phyloP scores from a whole-genome alignment of 2,113 vertebrate species.

The Poeciliopsis turrubarensis region DNA sequence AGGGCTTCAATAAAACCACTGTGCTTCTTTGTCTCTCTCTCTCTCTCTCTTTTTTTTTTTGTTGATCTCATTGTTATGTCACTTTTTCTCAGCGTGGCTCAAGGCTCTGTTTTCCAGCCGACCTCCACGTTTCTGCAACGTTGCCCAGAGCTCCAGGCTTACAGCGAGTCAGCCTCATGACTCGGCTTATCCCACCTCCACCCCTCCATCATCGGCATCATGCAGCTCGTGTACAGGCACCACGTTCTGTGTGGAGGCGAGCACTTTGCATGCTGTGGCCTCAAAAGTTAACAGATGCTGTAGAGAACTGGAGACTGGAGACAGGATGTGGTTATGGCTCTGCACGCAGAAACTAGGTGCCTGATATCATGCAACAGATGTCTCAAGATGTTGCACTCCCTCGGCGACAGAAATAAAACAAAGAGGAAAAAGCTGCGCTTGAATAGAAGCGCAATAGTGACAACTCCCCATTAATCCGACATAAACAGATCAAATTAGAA shows the following conservation, averaged over 20 bases:
- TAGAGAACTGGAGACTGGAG: conserved; percentile 33
- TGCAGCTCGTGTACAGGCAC: conserved; percentile 25
- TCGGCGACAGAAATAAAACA: conserved; percentile 2
- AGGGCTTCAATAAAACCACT: conserved; percentile 43
- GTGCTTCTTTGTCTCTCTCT: conserved; percentile 26
- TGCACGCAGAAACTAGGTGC: conserved; percentile 35
- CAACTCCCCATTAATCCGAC: neutral
- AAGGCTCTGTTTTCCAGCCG: conserved; percentile 48
- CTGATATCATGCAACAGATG: conserved; percentile 43
- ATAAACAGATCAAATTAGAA: neutral
- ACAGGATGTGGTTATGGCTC: conserved; percentile 77
- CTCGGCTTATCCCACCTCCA: conserved; percentile 59
- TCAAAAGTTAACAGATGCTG: conserved; percentile 51
- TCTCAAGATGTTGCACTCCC: conserved; percentile 7
- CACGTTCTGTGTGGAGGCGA: conserved; percentile 11
- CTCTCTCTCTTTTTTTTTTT: conserved; percentile 19
- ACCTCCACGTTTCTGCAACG: conserved; percentile 36
- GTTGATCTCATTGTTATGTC: conserved; percentile 70
- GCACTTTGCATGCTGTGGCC: conserved; percentile 33
- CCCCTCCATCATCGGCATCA: neutral
- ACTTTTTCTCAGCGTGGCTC: conserved; percentile 43
- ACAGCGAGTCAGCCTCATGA: conserved; percentile 58
- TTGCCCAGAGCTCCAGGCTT: conserved; percentile 30
- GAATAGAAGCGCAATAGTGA: neutral
- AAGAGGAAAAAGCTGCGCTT: neutral